phyloP scores from a whole-genome alignment of 2,888 invertebrate genomes.

The Drosophila diplacantha region DNA sequence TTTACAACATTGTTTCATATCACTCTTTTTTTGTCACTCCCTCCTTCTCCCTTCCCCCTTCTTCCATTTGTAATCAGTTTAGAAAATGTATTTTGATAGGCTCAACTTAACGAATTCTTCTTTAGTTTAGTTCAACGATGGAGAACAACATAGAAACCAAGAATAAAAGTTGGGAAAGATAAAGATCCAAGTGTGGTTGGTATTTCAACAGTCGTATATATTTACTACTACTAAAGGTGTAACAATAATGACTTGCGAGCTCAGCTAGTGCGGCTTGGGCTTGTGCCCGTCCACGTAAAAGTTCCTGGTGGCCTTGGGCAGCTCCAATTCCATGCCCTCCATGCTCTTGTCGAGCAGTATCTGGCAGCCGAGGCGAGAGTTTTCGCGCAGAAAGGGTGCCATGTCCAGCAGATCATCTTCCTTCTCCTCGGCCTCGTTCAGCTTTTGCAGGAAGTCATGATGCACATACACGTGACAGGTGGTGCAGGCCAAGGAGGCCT shows the following conservation, averaged over 20 bases:
- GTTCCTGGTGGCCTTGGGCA: constrained; percentile 94
- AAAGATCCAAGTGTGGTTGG: constrained; percentile 27
- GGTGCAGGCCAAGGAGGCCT: constrained; percentile 98
- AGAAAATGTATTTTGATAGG: constrained; percentile 65
- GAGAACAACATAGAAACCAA: constrained; percentile 40
- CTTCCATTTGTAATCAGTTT: constrained; percentile 49
- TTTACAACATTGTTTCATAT: constrained; percentile 55
- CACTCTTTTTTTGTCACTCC: constrained; percentile 38
- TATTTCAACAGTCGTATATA: constrained; percentile 38
- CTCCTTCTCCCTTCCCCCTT: constrained; percentile 3
- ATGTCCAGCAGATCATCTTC: constrained; percentile 98
- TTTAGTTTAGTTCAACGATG: constrained; percentile 65
- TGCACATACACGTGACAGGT: constrained; percentile 98
- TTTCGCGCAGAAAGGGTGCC: constrained; percentile 96
- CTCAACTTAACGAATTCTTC: constrained; percentile 62
- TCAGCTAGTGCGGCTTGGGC: constrained; percentile 90
- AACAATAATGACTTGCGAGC: constrained; percentile 17
- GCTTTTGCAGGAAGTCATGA: constrained; percentile 83
- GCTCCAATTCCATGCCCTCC: constrained; percentile 88
- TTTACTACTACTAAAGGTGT: constrained; percentile 28
- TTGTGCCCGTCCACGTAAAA: constrained; percentile 99
- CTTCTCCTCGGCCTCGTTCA: constrained; percentile 90
- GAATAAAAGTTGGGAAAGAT: constrained; percentile 53
- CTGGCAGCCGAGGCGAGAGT: constrained; percentile 97
- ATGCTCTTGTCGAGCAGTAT: constrained; percentile 91